Evolutionary conservation across 2,797 vertebrate species (phyloP).

Genomic region (Lithobates pipiens): DNA sequence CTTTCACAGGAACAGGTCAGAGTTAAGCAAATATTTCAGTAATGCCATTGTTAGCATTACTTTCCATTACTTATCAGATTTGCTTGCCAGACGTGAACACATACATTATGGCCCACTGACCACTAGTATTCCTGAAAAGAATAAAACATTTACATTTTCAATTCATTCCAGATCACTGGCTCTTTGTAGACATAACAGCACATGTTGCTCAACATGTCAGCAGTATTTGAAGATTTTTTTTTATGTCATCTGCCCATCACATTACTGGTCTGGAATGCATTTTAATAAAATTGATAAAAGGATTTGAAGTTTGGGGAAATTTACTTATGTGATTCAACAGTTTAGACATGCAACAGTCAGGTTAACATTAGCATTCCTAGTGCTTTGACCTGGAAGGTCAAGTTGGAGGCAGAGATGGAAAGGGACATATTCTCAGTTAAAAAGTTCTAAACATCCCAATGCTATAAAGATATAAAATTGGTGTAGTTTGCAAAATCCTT

Average conservation of each 20-base stretch:
- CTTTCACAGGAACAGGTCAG: constrained; percentile 91
- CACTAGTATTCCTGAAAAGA: constrained; percentile 47
- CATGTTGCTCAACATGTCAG: constrained; percentile 23
- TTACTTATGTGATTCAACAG: background rate
- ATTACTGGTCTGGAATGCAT: constrained; percentile 1
- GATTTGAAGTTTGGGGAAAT: background rate
- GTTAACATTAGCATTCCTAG: too few relatives aligned
- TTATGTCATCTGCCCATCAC: background rate
- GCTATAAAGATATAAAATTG: too few relatives aligned
- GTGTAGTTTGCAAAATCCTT: too few relatives aligned
- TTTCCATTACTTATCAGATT: constrained; percentile 62
- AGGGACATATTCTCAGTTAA: too few relatives aligned
- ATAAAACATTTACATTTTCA: constrained; percentile 46
- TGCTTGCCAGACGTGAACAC: constrained; percentile 44
- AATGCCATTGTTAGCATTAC: constrained; percentile 75
- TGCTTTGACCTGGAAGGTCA: too few relatives aligned
- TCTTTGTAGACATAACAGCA: constrained; percentile 69
- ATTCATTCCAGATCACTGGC: constrained; percentile 49
- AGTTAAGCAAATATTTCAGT: constrained; percentile 79
- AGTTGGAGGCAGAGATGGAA: too few relatives aligned
- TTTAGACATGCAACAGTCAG: background rate
- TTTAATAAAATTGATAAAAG: background rate
- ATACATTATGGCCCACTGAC: constrained; percentile 50
- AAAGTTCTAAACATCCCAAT: too few relatives aligned
- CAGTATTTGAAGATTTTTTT: constrained; percentile 32